Evolutionary conservation across 2,797 vertebrate species (phyloP).

Genomic region (Urocyon cinereoargenteus): DNA sequence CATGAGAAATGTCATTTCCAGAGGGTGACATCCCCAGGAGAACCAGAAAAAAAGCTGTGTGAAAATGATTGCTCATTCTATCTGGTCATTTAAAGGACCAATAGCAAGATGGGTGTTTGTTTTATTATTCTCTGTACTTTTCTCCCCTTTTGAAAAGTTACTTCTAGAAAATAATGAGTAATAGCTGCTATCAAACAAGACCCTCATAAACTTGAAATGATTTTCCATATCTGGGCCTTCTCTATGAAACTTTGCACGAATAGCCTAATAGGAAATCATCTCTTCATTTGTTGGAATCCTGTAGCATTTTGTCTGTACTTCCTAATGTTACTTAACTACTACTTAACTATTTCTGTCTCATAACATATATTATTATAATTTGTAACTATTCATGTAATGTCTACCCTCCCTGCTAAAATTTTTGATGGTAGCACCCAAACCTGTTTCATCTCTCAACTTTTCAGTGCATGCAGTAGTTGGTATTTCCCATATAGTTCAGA

Average conservation of each 20-base stretch:
- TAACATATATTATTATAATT: background rate
- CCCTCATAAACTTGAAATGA: background rate
- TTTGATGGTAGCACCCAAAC: background rate
- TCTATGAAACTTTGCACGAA: constrained; percentile 53
- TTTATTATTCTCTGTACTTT: constrained; percentile 29
- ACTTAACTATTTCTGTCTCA: constrained; percentile 18
- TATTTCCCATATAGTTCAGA: background rate
- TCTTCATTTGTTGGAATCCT: background rate
- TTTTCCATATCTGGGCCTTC: background rate
- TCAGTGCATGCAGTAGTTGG: background rate
- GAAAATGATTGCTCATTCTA: constrained; percentile 18
- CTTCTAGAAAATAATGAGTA: constrained; percentile 51
- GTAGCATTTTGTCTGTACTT: constrained; percentile 15
- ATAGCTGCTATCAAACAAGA: constrained; percentile 19
- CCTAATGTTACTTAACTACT: background rate
- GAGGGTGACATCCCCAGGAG: background rate
- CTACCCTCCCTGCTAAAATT: background rate
- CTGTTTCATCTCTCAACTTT: constrained; percentile 50
- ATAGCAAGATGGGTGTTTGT: background rate
- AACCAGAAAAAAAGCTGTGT: background rate
- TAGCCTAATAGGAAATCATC: constrained; percentile 37
- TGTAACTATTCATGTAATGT: constrained; percentile 3
- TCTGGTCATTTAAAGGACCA: constrained; percentile 43
- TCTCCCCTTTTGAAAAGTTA: background rate
- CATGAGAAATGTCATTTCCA: constrained; percentile 29